Evolutionary conservation across 2,113 vertebrate genomes (phyloP), one percentile per base, ranked within the genome.

Genomic region (Fulmarus glacialis): DNA sequence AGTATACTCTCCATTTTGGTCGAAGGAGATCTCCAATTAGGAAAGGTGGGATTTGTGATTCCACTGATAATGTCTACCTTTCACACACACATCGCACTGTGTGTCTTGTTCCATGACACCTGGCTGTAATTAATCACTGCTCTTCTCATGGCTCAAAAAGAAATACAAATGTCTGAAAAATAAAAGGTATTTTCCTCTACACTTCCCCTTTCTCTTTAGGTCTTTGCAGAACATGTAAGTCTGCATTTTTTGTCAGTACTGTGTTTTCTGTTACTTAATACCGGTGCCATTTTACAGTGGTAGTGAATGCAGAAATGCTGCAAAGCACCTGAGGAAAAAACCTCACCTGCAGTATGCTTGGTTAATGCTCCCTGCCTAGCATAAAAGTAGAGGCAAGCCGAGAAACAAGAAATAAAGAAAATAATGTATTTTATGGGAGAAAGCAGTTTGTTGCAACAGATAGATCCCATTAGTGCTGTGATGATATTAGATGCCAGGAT

Each of bases 31-130:
- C n/a, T 95, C 88, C 93, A 94, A 90, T 92, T 92, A 95, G 64
- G 56, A 88, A 88, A 74, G 75, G 43, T 77, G 47, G 36, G 79
- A 93, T 94, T 93, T 92, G 92, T 79, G 81, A 89, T 90, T 94
- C 60, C 77, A 36, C 23, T 60, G 82, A 27, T 85, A 63, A 50
- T 30, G 32, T 68, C 87, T 94, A 18, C 63, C 32, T 82, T 84
- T 93, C 75, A 78, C 48, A 47, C 12, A 16, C 30, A 40, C 4
- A 40, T 47, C 2, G 1, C 40, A 63, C 59, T 63, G 1, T 10
- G 30, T 71, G 38, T 88, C 89, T 89, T 68, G 15, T 85, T 56
- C 78, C 27, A 5, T 81, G 91, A 74, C 90, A 94, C 9, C 58
- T 89, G 56, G 14, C 80, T 95, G 4, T 90, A 74, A 94, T 91